phyloP scores from a whole-genome alignment of 2,797 vertebrate species.

The Lacerta viridis region DNA sequence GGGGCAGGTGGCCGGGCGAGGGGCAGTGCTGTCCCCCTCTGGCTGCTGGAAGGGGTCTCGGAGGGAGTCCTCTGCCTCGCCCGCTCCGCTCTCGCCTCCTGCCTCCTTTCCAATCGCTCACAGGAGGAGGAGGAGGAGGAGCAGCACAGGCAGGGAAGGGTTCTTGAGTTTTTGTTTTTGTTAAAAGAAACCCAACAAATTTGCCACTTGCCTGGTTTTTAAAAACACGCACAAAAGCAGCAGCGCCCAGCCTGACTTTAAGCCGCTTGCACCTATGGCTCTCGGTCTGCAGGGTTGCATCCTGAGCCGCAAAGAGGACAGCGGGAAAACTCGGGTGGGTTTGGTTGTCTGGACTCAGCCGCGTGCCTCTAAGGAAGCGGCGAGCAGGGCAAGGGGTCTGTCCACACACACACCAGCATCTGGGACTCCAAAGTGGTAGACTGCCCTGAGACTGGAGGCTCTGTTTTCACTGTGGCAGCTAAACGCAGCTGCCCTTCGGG shows the following conservation, averaged over 20 bases:
- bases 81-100: not conserved
- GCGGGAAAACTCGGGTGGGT: too few relatives aligned
- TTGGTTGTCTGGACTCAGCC: too few relatives aligned
- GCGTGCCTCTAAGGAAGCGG: not conserved
- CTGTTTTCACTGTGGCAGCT: not conserved
- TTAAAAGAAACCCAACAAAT: too few relatives aligned
- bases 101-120: not conserved
- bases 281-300: too few relatives aligned
- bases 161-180: not conserved
- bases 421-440: not conserved
- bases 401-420: too few relatives aligned
- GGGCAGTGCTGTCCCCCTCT: not conserved
- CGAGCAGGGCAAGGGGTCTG: not conserved
- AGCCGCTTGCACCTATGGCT: too few relatives aligned
- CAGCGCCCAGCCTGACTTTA: too few relatives aligned
- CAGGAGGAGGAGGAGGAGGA: not conserved
- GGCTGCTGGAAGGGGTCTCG: not conserved
- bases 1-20: slow-evolving; percentile 34
- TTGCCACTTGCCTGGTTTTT: too few relatives aligned
- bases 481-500: not conserved
- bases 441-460: not conserved
- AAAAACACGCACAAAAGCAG: too few relatives aligned
- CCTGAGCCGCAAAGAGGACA: too few relatives aligned
- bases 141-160: not conserved
- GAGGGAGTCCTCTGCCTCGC: not conserved